Evolutionary conservation across 2,113 vertebrate species (phyloP), one percentile per base, ranked within the genome.

Genomic region (Urocitellus parryii): DNA sequence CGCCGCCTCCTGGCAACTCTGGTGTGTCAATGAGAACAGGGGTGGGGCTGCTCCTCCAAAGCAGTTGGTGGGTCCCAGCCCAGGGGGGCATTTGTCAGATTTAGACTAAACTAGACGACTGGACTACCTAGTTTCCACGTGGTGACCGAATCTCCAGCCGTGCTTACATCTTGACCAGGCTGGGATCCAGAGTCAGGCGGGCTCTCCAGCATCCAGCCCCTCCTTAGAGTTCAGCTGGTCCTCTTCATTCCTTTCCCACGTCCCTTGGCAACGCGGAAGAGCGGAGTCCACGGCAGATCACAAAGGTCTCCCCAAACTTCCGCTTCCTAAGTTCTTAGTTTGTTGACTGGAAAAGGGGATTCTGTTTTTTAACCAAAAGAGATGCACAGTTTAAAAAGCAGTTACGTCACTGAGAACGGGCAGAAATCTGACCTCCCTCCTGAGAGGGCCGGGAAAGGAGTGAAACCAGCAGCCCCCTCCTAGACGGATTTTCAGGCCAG

Each of bases 341-440:
- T 85, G 5, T 70, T 72, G 67, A 67, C 63, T 77, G 29, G 83
- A 70, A 96, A 88, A 29, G 53, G 63, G 34, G 42, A 58, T 85
- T 81, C 84, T 72, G 11, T 45, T 70, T 96, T 96, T 87, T 80
- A 93, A 82, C 25, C 10, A 10, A 81, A 87, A 53, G 27, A 94
- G 37, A n/a, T n/a, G n/a, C n/a, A n/a, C n/a, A n/a, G n/a, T n/a
- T n/a, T n/a, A n/a, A n/a, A n/a, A n/a, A 96, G 32, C 53, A n/a
- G 63, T n/a, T 45, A 45, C 42, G 51, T 76, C 70, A 17, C 65
- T 63, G 29, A 77, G 45, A 65, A 72, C 79, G 77, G 34, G 39
- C 45, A 76, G 65, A 42, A 32, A 16, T 74, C 73, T 58, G 34
- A 39, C 58, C 65, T 25, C 32, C 34, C 13, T 16, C 18, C 1